These are phyloP conservation scores for Camptogramma bilineatum DNA, from an alignment of 2,888 invertebrate species.

Conservation along the genomic window DNA sequence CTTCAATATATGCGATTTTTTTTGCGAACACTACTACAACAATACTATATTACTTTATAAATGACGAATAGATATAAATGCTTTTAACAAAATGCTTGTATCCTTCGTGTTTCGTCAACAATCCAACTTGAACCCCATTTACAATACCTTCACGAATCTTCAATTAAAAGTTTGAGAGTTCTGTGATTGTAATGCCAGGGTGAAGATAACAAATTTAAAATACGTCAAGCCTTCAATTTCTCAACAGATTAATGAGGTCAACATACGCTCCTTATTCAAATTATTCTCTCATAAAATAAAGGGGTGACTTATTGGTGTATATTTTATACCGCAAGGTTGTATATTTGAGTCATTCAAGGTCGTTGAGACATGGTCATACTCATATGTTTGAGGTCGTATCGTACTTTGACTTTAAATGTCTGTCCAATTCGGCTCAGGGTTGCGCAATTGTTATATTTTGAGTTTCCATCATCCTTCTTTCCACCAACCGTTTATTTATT, in stretches of 20 bases:
- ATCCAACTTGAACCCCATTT: constrained; percentile 23
- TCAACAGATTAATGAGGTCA: constrained; percentile 43
- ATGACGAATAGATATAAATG: no score
- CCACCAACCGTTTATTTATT: constrained; percentile 24
- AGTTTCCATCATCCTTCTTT: constrained; percentile 35
- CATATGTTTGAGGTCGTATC: constrained; percentile 37
- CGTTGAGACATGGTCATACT: constrained; percentile 40
- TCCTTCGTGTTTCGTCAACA: constrained; percentile 19
- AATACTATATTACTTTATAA: no score
- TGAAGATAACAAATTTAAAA: constrained; percentile 28
- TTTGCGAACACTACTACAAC: no score
- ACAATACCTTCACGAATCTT: constrained; percentile 34
- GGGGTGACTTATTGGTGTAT: constrained; percentile 34
- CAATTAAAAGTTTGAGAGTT: constrained; percentile 40
- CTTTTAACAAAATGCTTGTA: constrained; percentile 13
- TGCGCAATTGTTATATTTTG: constrained; percentile 44
- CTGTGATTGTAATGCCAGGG: constrained; percentile 29
- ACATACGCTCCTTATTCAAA: constrained; percentile 39
- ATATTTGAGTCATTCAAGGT: constrained; percentile 39
- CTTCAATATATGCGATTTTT: no score
- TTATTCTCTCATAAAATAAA: constrained; percentile 48
- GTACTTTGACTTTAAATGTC: constrained; percentile 30
- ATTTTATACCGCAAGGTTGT: constrained; percentile 26
- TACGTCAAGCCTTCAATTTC: constrained; percentile 38
- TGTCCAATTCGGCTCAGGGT: constrained; percentile 34